A percentile compares a stretch with the other conserved stretches of the same genome.
Conservation (phyloP, 2,797 vertebrate species). For the Lepidocolaptes lacrymiger region DNA sequence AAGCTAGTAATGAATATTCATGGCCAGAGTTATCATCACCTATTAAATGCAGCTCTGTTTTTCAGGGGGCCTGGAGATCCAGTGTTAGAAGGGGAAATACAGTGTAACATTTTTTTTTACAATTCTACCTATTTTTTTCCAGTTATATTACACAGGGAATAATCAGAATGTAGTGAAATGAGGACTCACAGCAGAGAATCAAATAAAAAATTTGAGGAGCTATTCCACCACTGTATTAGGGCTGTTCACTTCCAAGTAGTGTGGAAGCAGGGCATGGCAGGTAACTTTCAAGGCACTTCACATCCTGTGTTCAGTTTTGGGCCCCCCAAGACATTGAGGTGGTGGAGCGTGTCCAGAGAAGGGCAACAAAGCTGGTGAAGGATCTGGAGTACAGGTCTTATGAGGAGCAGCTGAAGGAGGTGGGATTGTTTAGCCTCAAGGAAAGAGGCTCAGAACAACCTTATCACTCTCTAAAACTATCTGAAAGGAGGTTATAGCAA, state of each 20-base stretch:
- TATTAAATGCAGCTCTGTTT: not conserved
- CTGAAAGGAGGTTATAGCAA: not conserved
- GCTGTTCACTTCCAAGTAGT: not conserved
- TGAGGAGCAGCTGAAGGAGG: not conserved
- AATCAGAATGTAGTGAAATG: not conserved
- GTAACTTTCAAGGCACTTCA: not conserved
- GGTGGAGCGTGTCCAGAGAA: rapidly evolving
- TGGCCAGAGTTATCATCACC: not conserved
- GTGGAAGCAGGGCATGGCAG: not conserved
- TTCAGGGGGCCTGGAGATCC: not conserved
- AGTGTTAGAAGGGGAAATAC: not conserved
- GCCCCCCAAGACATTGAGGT: not conserved
- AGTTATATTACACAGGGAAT: rapidly evolving
- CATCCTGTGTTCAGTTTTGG: not conserved
- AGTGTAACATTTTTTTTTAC: not conserved
- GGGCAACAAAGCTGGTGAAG: not conserved
- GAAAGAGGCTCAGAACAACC: not conserved
- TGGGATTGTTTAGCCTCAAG: not conserved
- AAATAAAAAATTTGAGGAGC: not conserved
- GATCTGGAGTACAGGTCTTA: not conserved
- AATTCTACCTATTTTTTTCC: not conserved
- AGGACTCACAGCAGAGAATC: not conserved
- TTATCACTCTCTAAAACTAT: not conserved
- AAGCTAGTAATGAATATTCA: slow-evolving; percentile 54
- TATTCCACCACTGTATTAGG: not conserved